Base-by-base conservation (phyloP, 2,888 invertebrate genomes). In the Chirona hameri region DNA sequence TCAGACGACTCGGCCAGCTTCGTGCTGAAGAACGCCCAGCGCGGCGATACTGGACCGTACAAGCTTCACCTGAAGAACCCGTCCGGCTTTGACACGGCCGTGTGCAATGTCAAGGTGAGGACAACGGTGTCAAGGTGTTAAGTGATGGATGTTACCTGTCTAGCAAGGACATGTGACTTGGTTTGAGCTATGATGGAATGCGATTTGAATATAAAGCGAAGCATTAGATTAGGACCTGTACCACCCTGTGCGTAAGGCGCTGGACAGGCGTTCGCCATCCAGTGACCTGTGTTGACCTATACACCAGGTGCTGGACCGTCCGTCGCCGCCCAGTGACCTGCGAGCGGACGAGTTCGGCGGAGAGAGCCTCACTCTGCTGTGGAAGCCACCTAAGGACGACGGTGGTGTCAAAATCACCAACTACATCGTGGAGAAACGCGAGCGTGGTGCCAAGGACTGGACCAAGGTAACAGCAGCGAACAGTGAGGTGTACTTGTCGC, bases 381-480 rank as follows among this genome's bases (percentile, higher is more conserved):
- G 99, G 99, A 94, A 93, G 88, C 95, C 98, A 85, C 99, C 99
- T 0, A 95, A 95, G 87, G 98, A 99, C 88, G 95, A 98, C 87
- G 98, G 99, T 4, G 98, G 98, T 39, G 94, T 95, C 27, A 94
- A 95, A 82, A 91, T 99, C 86, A 97, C 96, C 29, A 99, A 98
- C 88, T 99, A 99, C 86, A 93, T 98, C 55, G 92, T 99, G 82
- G 99, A 99, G 89, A 98, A 95, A 90, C 93, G 94, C 86, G 97
- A 97, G 89, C 92, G 94, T 21, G 93, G 92, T 85, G 91, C 94
- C 15, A 91, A 91, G 9, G 93, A 93, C 83, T 97, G 97, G 97
- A 92, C 93, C 24, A 95, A 96, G 89, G 88, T 88, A 24, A 39
- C 39, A 39, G 39, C 39, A 39, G 39, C 39, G 39, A 39, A 39